Evolutionary conservation across 2,797 vertebrate genomes (phyloP).

Genomic region (Eulemur albifrons): DNA sequence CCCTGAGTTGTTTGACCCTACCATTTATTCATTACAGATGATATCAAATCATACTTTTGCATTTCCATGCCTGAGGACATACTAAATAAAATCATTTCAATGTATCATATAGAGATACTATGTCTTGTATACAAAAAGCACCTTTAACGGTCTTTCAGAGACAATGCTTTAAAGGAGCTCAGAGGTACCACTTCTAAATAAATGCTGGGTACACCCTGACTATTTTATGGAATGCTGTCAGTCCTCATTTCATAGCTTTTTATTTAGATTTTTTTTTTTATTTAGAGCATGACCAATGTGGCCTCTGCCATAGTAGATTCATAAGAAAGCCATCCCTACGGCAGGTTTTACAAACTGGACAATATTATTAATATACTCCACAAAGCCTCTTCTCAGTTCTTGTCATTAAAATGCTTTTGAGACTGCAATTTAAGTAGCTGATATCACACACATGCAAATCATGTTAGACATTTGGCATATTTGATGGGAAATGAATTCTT

Average conservation of each 20-base stretch:
- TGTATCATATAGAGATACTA: not conserved
- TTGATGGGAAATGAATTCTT: not conserved
- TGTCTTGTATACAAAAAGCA: not conserved
- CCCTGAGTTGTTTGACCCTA: not conserved
- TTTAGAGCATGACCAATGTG: not conserved
- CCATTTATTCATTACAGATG: not conserved
- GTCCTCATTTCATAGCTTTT: not conserved
- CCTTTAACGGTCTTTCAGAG: not conserved
- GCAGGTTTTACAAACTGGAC: not conserved
- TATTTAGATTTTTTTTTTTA: constrained; percentile 2
- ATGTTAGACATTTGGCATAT: constrained; percentile 15
- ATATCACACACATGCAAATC: not conserved
- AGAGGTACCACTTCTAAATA: not conserved
- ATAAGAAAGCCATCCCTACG: not conserved
- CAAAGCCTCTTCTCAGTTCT: not conserved
- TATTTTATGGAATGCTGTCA: not conserved
- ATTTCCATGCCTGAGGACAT: not conserved
- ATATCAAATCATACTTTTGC: not conserved
- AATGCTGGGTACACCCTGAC: not conserved
- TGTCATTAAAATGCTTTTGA: not conserved
- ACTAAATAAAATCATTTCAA: not conserved
- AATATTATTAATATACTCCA: not conserved
- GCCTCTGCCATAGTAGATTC: not conserved
- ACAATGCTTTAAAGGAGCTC: not conserved
- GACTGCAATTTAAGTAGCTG: constrained; percentile 8